phyloP scores from a whole-genome alignment of 2,888 invertebrate genomes.

The Dorcus parallelipipedus region DNA sequence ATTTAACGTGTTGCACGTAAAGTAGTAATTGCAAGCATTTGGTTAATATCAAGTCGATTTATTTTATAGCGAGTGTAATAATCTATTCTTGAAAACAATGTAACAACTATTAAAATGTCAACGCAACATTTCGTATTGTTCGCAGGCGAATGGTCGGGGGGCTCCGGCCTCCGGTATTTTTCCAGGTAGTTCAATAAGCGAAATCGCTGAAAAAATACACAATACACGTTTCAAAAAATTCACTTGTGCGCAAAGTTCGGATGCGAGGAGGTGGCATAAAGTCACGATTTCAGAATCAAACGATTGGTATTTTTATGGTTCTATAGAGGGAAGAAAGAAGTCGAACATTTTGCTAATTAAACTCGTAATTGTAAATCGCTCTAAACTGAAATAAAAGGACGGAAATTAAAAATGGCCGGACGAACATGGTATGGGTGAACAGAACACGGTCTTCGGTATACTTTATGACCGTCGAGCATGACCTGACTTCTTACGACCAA shows the following conservation, averaged over 20 bases:
- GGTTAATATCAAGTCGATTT: too few relatives aligned
- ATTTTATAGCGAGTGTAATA: too few relatives aligned
- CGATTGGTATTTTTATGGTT: conserved; percentile 8
- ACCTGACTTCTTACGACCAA: conserved; percentile 6
- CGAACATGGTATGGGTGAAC: conserved; percentile 4
- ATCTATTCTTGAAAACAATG: too few relatives aligned
- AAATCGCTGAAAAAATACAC: conserved; percentile 1
- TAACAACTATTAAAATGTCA: background rate
- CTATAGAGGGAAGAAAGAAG: conserved; percentile 6
- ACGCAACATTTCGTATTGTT: background rate
- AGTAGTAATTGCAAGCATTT: too few relatives aligned
- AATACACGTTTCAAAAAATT: background rate
- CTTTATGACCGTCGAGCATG: conserved; percentile 6
- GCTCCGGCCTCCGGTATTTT: conserved; percentile 1
- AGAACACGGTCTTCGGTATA: background rate
- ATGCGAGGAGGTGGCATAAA: background rate
- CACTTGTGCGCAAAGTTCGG: background rate
- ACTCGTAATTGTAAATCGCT: conserved; percentile 7
- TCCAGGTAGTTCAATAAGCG: conserved; percentile 5
- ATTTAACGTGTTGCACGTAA: too few relatives aligned
- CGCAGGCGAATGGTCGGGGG: background rate
- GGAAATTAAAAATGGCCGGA: conserved; percentile 4
- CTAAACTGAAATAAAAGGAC: conserved; percentile 2
- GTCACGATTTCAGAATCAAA: conserved; percentile 3
- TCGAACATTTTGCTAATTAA: conserved; percentile 10